Evolutionary conservation across 2,888 invertebrate species (phyloP), one percentile per base, ranked within the genome.

Genomic region (Alitta virens): DNA sequence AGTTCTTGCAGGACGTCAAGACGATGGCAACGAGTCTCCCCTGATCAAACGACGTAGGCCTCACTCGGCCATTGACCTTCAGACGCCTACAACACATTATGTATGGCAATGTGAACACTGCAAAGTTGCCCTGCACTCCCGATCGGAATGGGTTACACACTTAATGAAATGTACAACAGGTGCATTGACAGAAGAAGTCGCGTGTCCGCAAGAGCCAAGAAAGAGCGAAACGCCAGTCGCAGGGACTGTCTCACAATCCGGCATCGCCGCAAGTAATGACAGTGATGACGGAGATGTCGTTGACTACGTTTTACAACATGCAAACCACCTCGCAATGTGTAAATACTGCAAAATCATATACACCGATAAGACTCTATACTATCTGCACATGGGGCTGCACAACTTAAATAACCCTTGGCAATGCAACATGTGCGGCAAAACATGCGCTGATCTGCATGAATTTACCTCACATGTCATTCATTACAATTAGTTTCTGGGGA

Each of bases 301-400:
- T 23, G 59, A 65, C 24, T 68, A 57, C 46, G 64, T 68, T 12
- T 26, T 60, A 49, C 43, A 60, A 25, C 60, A 71, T 38, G 55
- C 50, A 18, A 55, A 67, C 18, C 40, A 56, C 42, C 60, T 72
- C 21, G 67, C 70, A 27, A 68, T 73, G 66, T 96, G 96, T 83
- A 86, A 89, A 25, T 93, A 91, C 83, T 98, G 97, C 84, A 91
- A 92, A 73, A 94, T 98, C 76, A 89, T 91, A 54, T 98, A 95
- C 84, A 93, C 94, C 42, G 96, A 98, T 84, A 92, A 93, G 78
- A 97, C 96, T 0, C 86, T 97, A 62, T 96, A 95, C 84, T 94
- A 96, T 84, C 87, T 98, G 70, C 97, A 98, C 86, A 96, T 96
- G 85, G 96, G 96, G 71, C 93, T 97, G 82, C 97, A 98, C 85